Evolutionary conservation across 1,140 invertebrate species (phyloP).

Genomic region (Drosophila jambulina): DNA sequence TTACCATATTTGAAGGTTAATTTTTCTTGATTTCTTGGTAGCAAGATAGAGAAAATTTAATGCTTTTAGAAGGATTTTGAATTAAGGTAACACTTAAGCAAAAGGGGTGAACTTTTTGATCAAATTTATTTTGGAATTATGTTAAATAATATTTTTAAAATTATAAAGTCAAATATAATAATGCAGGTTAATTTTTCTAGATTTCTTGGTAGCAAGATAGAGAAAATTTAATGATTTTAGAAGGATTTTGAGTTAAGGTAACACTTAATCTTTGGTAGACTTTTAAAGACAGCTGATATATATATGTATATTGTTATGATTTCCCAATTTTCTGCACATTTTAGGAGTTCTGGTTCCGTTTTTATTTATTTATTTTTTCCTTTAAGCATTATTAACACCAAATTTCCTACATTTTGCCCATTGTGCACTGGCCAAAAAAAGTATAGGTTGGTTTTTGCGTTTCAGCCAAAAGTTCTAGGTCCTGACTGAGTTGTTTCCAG

Average conservation of each 20-base stretch:
- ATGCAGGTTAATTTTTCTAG: too few species aligned
- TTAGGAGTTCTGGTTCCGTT: background rate
- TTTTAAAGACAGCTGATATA: background rate
- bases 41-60: too few species aligned
- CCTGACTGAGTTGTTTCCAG: constrained; percentile 1
- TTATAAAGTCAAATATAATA: too few species aligned
- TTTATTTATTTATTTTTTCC: background rate
- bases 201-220: too few species aligned
- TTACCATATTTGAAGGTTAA: too few species aligned
- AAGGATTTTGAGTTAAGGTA: too few species aligned
- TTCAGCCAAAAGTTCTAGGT: constrained; percentile 6
- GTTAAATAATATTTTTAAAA: too few species aligned
- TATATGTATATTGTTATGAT: background rate
- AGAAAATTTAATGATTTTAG: too few species aligned
- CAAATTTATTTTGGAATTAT: too few species aligned
- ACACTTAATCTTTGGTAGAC: background rate
- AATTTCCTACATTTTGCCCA: background rate
- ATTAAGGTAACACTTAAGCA: too few species aligned
- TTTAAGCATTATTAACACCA: background rate
- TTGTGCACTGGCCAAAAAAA: background rate
- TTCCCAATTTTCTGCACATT: background rate
- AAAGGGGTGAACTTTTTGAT: too few species aligned
- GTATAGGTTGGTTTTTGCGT: background rate
- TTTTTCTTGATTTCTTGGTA: background rate
- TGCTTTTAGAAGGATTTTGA: too few species aligned